Conservation (phyloP, 2,888 invertebrate genomes). For the Cetonia aurata region DNA sequence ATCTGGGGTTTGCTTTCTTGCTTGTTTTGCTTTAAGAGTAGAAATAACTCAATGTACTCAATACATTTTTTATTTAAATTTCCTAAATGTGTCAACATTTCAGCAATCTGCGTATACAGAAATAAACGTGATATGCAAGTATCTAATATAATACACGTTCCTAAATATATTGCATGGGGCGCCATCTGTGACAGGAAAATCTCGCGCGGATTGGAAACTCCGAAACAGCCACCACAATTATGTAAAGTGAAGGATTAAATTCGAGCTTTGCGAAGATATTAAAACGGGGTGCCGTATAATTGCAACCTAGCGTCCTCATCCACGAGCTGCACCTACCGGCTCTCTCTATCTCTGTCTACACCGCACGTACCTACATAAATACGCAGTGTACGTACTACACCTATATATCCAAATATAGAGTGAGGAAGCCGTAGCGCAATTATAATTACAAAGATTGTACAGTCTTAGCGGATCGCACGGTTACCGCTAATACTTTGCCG, state of each 20-base stretch:
- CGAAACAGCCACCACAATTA: slow-evolving; percentile 47
- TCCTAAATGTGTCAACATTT: too few relatives aligned
- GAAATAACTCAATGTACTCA: too few relatives aligned
- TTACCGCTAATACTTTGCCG: slow-evolving; percentile 8
- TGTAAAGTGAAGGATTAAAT: slow-evolving; percentile 53
- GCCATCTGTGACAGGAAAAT: background rate
- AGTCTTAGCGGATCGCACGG: slow-evolving; percentile 25
- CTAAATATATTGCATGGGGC: too few relatives aligned
- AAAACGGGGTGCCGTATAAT: slow-evolving; percentile 42
- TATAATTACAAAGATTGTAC: slow-evolving; percentile 40
- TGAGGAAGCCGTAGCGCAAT: slow-evolving; percentile 33
- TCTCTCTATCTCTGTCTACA: background rate
- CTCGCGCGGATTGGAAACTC: slow-evolving; percentile 36
- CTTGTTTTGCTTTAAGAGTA: too few relatives aligned
- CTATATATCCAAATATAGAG: slow-evolving; percentile 20
- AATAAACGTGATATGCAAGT: too few relatives aligned
- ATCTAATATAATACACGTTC: too few relatives aligned
- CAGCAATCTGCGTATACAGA: too few relatives aligned
- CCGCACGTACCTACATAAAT: background rate
- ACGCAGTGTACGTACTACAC: background rate
- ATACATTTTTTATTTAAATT: too few relatives aligned
- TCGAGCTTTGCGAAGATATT: slow-evolving; percentile 45
- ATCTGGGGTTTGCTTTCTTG: too few relatives aligned
- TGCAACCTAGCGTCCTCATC: slow-evolving; percentile 26
- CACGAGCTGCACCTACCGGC: slow-evolving; percentile 7